Conservation (phyloP, 1,140 invertebrate species). For the Cryptotermes secundus region DNA sequence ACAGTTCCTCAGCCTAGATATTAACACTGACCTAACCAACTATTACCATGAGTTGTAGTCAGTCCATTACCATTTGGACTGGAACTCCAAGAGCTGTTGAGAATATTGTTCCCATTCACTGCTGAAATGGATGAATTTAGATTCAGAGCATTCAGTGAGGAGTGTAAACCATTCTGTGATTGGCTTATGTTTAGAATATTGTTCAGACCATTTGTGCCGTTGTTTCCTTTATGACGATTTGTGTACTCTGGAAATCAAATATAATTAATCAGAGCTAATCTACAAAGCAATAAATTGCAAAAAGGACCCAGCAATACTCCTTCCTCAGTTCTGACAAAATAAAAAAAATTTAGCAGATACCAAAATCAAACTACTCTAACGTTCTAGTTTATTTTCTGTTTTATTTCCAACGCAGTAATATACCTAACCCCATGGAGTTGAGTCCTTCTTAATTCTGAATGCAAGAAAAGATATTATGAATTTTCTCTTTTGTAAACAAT, state of each 20-base stretch:
- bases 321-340: too few species aligned
- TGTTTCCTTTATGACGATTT: slow-evolving; percentile 17
- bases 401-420: too few species aligned
- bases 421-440: too few species aligned
- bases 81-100: slow-evolving; percentile 27
- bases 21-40: slow-evolving; percentile 32
- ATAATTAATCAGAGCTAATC: background rate
- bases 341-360: too few species aligned
- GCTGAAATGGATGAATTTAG: slow-evolving; percentile 30
- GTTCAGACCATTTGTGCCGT: slow-evolving; percentile 28
- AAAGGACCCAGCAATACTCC: too few species aligned
- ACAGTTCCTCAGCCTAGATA: too few species aligned
- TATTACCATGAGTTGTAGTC: background rate
- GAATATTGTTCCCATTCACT: slow-evolving; percentile 9
- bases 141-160: slow-evolving; percentile 33
- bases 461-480: too few species aligned
- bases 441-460: too few species aligned
- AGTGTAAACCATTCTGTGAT: slow-evolving; percentile 32
- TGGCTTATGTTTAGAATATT: slow-evolving; percentile 29
- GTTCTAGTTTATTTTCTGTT: too few species aligned
- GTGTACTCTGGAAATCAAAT: slow-evolving; percentile 32
- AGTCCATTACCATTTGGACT: background rate
- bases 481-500: too few species aligned
- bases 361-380: too few species aligned
- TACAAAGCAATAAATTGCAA: too few species aligned